Base-by-base conservation (phyloP, 2,113 vertebrate species). In the Paradoxurus hermaphroditus region DNA sequence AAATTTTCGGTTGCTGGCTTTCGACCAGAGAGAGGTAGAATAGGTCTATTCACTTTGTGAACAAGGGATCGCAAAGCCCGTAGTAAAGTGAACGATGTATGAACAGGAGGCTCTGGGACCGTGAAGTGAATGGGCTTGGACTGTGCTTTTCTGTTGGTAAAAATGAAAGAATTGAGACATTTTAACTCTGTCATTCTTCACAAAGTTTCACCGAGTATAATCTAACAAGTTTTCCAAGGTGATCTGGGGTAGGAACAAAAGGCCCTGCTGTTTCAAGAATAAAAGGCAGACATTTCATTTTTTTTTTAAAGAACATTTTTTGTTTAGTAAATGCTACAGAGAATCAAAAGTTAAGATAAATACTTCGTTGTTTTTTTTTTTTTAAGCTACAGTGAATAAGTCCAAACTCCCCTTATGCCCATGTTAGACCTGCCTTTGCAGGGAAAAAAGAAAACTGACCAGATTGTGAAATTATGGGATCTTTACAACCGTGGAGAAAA, bases 311-410 rank as follows among this genome's bases (percentile, higher is more conserved):
- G 16, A 77, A 39, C 34, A 27, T 34, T 67, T 68, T 97, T 97
- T 96, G 27, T 68, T 95, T 95, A 68, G 94, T 92, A 93, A 95
- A 88, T 90, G 59, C 31, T 98, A 92, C 15, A 79, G 70, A 68
- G 41, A 81, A 98, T 70, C 65, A 95, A 97, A 98, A 92, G 31
- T 83, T 88, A 92, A 92, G 91, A 72, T 75, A 98, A 98, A 91
- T 90, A 23, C 12, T n/a, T n/a, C n/a, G n/a, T n/a, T 18, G 34
- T 44, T 16, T 7, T 21, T 36, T 46, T 46, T 39, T 12, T 44
- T 3, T 68, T 62, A 89, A 95, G 65, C 29, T 62, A 27, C 1
- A 53, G 75, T 39, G 72, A 91, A 65, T 77, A 56, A 88, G 82
- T 29, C 41, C 51, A 72, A 53, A 49, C 78, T 75, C 34, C 29